Percentiles rank a stretch among this genome's conserved stretches.
phyloP scores from a whole-genome alignment of 2,113 vertebrate genomes.

The Tachuris rubrigastra region DNA sequence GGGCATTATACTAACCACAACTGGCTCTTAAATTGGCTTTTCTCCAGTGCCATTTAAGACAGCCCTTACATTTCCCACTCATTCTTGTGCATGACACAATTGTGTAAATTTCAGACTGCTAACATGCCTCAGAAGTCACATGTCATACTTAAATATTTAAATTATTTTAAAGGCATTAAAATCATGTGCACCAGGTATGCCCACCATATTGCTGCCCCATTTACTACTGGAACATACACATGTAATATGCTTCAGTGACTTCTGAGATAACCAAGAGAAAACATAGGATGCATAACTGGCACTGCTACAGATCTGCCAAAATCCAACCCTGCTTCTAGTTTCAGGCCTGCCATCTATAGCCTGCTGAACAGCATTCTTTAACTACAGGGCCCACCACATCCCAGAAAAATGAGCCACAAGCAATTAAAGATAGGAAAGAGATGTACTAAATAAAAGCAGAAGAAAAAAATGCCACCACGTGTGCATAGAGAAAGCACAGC shows the following conservation, averaged over 20 bases:
- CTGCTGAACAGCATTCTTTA: not conserved
- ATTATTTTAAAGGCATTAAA: not conserved
- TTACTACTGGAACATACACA: not conserved
- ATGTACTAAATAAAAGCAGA: constrained; percentile 19
- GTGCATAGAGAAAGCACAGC: constrained; percentile 21
- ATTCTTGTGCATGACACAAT: not conserved
- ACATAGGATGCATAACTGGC: not conserved
- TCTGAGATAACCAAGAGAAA: not conserved
- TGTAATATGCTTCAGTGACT: not conserved
- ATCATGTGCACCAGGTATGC: not conserved
- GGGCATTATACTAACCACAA: not conserved
- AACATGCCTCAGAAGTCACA: not conserved
- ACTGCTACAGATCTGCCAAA: not conserved
- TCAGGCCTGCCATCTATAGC: not conserved
- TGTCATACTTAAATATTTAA: not conserved
- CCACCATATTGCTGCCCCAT: not conserved
- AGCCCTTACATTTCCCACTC: not conserved
- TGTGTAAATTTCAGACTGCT: not conserved
- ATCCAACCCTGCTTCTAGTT: not conserved
- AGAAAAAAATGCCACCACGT: not conserved
- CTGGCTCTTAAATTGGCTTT: not conserved
- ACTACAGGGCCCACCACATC: not conserved
- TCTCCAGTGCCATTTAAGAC: not conserved
- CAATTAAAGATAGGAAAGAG: not conserved
- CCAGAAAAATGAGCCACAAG: not conserved